These are phyloP conservation scores for Archilochus colubris DNA, from an alignment of 2,113 vertebrate species.

Conservation along the genomic window DNA sequence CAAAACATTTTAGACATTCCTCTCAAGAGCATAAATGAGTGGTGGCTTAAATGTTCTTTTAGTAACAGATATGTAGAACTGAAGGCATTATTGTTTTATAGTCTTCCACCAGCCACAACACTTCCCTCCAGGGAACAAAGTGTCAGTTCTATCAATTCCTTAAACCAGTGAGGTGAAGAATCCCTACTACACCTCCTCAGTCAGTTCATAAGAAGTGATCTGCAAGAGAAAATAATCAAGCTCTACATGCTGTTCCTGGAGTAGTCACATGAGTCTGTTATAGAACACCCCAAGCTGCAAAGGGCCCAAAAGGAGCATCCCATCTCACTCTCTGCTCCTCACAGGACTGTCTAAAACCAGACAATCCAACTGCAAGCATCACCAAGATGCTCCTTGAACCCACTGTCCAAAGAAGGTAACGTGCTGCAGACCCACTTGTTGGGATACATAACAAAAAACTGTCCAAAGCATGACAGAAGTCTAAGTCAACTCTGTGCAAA, in stretches of 20 bases:
- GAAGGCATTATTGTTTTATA: neutral
- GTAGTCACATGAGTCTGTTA: neutral
- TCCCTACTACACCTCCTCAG: neutral
- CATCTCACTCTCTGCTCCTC: neutral
- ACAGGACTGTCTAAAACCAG: neutral
- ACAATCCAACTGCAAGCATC: too few relatives aligned
- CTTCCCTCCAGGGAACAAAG: neutral
- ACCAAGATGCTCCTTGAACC: neutral
- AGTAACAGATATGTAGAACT: neutral
- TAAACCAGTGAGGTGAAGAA: neutral
- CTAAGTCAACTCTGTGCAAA: neutral
- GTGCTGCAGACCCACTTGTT: neutral
- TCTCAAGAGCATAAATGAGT: neutral
- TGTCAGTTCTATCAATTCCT: neutral
- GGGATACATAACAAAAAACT: neutral
- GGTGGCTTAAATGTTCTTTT: neutral
- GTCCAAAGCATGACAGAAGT: neutral
- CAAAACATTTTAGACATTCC: neutral
- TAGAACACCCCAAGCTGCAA: neutral
- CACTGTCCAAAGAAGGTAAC: neutral
- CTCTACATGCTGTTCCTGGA: neutral
- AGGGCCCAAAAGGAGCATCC: too few relatives aligned
- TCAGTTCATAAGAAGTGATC: neutral
- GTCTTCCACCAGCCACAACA: too few relatives aligned
- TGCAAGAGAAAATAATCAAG: neutral